These are phyloP conservation scores for Phoenicopterus ruber DNA, from an alignment of 2,113 vertebrate genomes.

Conservation along the genomic window DNA sequence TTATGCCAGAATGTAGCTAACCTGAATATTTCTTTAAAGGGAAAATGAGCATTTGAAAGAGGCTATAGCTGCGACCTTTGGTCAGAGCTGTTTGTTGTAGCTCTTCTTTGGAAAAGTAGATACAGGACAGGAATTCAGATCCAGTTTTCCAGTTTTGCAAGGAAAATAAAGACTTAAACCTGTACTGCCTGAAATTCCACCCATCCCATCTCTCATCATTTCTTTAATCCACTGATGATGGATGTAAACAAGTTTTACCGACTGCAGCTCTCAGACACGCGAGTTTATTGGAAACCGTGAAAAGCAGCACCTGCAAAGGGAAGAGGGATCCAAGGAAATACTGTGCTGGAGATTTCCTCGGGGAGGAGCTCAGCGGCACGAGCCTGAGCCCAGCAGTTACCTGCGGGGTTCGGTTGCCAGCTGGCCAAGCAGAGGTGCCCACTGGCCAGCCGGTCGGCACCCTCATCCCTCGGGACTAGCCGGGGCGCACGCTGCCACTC, in stretches of 20 bases:
- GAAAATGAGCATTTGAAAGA: not conserved
- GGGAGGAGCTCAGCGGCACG: constrained; percentile 23
- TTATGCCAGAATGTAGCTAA: not conserved
- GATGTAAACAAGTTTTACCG: not conserved
- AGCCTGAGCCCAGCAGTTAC: not conserved
- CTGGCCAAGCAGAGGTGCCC: not conserved
- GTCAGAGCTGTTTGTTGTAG: not conserved
- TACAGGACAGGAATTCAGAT: not conserved
- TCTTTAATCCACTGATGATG: not conserved
- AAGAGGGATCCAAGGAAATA: not conserved
- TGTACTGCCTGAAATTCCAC: not conserved
- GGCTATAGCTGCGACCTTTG: not conserved
- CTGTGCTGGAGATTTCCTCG: not conserved
- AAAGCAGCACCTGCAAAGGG: constrained; percentile 13
- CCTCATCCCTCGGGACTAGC: not conserved
- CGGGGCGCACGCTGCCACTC: accelerated
- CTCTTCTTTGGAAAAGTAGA: not conserved
- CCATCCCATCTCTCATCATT: not conserved
- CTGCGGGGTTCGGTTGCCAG: not conserved
- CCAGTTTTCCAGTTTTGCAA: not conserved
- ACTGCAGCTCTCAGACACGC: not conserved
- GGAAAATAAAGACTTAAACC: not conserved
- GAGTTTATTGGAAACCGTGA: not conserved
- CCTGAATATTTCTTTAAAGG: not conserved
- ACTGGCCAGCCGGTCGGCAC: not conserved